phyloP scores from a whole-genome alignment of 1,140 invertebrate species.

The Chionoecetes opilio region DNA sequence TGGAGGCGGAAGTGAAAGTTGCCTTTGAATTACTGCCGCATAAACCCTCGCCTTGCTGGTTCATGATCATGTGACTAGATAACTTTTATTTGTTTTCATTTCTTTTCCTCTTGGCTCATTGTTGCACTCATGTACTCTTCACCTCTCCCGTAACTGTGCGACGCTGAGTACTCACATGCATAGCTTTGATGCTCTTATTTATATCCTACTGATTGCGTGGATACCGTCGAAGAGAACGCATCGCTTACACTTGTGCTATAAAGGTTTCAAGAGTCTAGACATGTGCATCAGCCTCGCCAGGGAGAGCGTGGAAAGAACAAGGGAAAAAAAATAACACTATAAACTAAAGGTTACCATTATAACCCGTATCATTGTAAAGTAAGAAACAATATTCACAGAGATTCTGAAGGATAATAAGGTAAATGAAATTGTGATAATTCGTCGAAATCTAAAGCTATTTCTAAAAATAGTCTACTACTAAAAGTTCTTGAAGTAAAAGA shows the following conservation, averaged over 20 bases:
- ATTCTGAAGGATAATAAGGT: too few species aligned
- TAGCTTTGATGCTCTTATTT: too few species aligned
- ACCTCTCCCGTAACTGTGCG: too few species aligned
- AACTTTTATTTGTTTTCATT: not conserved
- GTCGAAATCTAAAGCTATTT: not conserved
- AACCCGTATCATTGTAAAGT: too few species aligned
- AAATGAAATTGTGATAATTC: too few species aligned
- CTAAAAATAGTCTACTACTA: not conserved
- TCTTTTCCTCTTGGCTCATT: not conserved
- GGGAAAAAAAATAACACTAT: too few species aligned
- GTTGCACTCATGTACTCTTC: too few species aligned
- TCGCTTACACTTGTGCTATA: not conserved
- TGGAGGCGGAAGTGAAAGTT: slow-evolving; percentile 11
- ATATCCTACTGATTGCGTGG: too few species aligned
- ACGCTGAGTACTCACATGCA: too few species aligned
- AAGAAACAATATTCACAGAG: too few species aligned
- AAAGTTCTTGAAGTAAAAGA: not conserved
- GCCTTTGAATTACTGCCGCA: not conserved
- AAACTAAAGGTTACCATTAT: too few species aligned
- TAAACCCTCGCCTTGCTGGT: not conserved
- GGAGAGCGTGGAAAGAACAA: not conserved
- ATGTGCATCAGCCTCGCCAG: not conserved
- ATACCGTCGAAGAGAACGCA: too few species aligned
- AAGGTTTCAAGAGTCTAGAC: not conserved
- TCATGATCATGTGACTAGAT: not conserved